Evolutionary conservation across 2,888 invertebrate species (phyloP), one percentile per base, ranked within the genome.

Genomic region (Cantharis rustica): DNA sequence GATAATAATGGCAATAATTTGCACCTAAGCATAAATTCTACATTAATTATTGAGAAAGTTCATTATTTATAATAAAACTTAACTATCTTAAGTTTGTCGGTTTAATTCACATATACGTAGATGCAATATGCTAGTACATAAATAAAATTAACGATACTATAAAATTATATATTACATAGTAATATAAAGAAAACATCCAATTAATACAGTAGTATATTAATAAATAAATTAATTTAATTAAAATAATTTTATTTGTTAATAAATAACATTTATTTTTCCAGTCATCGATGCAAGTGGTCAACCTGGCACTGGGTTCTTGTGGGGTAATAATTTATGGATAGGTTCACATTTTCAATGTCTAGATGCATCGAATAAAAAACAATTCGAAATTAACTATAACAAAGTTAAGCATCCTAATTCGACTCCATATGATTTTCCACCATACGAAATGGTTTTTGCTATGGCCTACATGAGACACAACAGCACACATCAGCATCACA

Each of bases 291-390:
- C 91, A 3, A 92, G 91, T 72, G 92, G 92, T 11, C 85, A 85
- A 13, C 90, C 91, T 3, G 88, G 87, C 1, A 82, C 90, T 0
- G 91, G 91, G 2, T 92, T 92, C 82, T 83, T 91, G 1, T 90
- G 90, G 80, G 92, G 92, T 0, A 90, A 92, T 78, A 92, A 91
- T 84, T 90, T 89, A 71, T 92, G 92, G 92, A 80, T 91, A 47
- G 92, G 92, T 11, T 89, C 89, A 17, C 87, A 87, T 62, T 86
- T 86, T 61, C 90, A 90, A 15, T 92, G 92, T 81, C 80, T 85
- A 2, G 90, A 90, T 1, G 84, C 89, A 0, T 78, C 79, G 0
- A 86, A 87, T 68, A 83, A 75, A 1, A 80, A 75, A 15, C 84
- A 83, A 3, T 77, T 89, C 7, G 79, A 84, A 26, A 75, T 89